These are phyloP conservation scores for Chondrosia reniformis DNA, from an alignment of 37 sponge, comb jelly and placozoan species.

Conservation along the genomic window DNA sequence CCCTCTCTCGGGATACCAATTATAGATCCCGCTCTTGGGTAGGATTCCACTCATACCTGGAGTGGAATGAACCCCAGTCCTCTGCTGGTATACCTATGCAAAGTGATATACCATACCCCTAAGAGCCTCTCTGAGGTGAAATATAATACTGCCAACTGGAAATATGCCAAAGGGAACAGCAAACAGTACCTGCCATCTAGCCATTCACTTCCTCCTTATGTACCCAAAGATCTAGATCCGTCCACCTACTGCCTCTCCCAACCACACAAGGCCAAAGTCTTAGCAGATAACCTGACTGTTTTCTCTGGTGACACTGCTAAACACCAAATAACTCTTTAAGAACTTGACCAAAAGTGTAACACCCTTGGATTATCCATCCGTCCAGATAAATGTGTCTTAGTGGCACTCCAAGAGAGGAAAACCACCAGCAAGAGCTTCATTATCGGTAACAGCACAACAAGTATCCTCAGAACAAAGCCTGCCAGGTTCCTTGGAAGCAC, in stretches of 20 bases:
- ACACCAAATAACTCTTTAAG: slow-evolving; percentile 14
- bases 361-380: slow-evolving; percentile 18
- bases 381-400: slow-evolving; percentile 30
- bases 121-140: slow-evolving; percentile 1
- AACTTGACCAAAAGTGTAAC: background rate
- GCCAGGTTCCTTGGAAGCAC: slow-evolving; percentile 19
- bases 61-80: slow-evolving; percentile 5
- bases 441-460: background rate
- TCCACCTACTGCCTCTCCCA: background rate
- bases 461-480: slow-evolving; percentile 5
- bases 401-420: background rate
- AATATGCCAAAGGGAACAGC: background rate
- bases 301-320: background rate
- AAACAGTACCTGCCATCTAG: background rate
- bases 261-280: slow-evolving; percentile 11
- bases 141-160: background rate
- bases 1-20: background rate
- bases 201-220: background rate
- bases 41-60: background rate
- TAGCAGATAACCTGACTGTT: slow-evolving; percentile 8
- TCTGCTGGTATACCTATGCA: background rate
- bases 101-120: background rate
- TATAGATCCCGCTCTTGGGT: background rate
- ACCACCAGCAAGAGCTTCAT: background rate
- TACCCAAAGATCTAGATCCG: background rate